These are phyloP conservation scores for Caenorhabditis inopinata DNA, from an alignment of 1,140 invertebrate species.

Conservation along the genomic window DNA sequence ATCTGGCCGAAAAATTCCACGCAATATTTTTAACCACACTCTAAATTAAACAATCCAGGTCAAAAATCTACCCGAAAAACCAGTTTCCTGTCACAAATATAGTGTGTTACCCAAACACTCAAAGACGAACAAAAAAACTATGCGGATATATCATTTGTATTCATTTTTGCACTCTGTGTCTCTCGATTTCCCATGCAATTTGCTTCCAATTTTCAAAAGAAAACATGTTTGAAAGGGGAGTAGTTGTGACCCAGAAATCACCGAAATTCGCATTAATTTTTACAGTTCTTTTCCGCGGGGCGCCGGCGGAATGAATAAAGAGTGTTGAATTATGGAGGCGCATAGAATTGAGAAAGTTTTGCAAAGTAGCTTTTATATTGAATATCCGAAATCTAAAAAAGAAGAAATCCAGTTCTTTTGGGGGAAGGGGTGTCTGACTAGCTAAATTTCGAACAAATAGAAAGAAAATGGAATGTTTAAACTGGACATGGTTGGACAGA, in stretches of 20 bases:
- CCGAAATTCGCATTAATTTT: constrained; percentile 30
- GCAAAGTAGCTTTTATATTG: constrained; percentile 14
- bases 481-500: neutral
- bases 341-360: neutral
- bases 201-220: neutral
- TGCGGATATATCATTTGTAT: constrained; percentile 9
- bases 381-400: neutral
- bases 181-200: neutral
- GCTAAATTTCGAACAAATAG: constrained; percentile 12
- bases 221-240: constrained; percentile 14
- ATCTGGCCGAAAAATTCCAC: too few relatives aligned
- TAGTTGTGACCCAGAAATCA: constrained; percentile 25
- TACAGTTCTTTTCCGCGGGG: constrained; percentile 13
- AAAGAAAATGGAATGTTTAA: neutral
- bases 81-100: neutral
- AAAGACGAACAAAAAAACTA: neutral
- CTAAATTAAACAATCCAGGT: neutral
- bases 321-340: neutral
- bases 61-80: neutral
- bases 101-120: neutral
- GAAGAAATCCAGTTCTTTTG: neutral
- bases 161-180: too few relatives aligned
- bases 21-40: too few relatives aligned
- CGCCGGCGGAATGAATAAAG: neutral
- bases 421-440: too few relatives aligned